phyloP scores from a whole-genome alignment of 2,888 invertebrate species.

The Eurois occulta region DNA sequence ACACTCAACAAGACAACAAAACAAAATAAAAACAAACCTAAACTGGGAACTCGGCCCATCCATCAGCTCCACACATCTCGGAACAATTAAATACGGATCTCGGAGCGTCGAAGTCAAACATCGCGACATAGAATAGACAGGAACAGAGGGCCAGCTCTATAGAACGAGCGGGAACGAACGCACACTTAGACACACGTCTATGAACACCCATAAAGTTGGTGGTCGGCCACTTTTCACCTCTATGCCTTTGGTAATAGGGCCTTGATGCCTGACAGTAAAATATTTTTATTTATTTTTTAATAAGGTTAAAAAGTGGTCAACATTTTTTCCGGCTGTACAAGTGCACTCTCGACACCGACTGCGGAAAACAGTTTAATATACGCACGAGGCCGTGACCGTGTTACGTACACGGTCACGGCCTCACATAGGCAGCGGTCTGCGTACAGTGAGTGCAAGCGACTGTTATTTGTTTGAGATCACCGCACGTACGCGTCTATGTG shows the following conservation, averaged over 20 bases:
- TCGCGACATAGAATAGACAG: slow-evolving; percentile 30
- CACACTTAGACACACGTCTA: background rate
- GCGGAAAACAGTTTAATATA: background rate
- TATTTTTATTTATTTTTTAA: no score
- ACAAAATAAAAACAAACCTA: slow-evolving; percentile 56
- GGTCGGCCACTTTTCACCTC: background rate
- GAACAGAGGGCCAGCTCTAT: slow-evolving; percentile 16
- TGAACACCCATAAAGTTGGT: background rate
- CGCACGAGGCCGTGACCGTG: background rate
- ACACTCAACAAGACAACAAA: slow-evolving; percentile 54
- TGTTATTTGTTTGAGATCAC: background rate
- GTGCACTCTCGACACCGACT: background rate
- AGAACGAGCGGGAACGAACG: background rate
- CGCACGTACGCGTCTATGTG: background rate
- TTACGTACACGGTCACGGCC: background rate
- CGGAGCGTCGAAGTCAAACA: slow-evolving; percentile 70
- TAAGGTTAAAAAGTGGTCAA: background rate
- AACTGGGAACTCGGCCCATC: slow-evolving; percentile 65
- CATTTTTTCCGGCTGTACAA: background rate
- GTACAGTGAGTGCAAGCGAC: background rate
- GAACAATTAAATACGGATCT: slow-evolving; percentile 78
- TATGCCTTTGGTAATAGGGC: background rate
- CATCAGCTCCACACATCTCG: slow-evolving; percentile 73
- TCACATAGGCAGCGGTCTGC: background rate
- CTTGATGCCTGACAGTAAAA: no score